Conservation (phyloP, 2,113 vertebrate genomes). For the Coptodon rendalli region DNA sequence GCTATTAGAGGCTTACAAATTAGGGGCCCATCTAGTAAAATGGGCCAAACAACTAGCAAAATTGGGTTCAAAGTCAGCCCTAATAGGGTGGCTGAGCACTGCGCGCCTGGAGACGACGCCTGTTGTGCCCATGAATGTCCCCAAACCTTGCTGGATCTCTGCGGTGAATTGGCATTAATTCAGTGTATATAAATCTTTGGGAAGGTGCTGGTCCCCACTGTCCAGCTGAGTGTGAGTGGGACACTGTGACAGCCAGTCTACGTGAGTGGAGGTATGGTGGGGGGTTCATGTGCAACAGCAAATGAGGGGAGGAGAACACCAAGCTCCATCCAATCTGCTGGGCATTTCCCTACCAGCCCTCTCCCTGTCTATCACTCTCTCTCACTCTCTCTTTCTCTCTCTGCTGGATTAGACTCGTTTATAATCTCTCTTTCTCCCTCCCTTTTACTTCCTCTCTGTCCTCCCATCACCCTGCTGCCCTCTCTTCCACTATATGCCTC, state of each 20-base stretch:
- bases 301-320: constrained; percentile 29
- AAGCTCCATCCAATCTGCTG: constrained; percentile 36
- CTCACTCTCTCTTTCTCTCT: constrained; percentile 20
- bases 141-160: constrained; percentile 9
- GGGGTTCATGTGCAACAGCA: constrained; percentile 5
- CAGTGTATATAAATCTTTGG: not conserved
- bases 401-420: constrained; percentile 59
- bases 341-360: constrained; percentile 38
- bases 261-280: not conserved
- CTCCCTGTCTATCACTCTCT: not conserved
- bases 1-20: constrained; percentile 31
- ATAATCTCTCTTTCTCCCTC: constrained; percentile 44
- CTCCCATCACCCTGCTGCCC: constrained; percentile 29
- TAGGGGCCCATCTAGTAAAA: constrained; percentile 18
- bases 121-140: constrained; percentile 4
- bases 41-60: constrained; percentile 4
- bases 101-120: not conserved
- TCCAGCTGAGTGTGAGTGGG: not conserved
- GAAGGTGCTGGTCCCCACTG: not conserved
- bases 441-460: constrained; percentile 11
- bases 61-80: constrained; percentile 8
- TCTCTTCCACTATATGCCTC: not conserved
- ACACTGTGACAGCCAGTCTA: not conserved
- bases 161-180: not conserved
- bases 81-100: not conserved